phyloP scores from a whole-genome alignment of 64 coral and sea anemone genomes.

The Pocillopora damicornis region DNA sequence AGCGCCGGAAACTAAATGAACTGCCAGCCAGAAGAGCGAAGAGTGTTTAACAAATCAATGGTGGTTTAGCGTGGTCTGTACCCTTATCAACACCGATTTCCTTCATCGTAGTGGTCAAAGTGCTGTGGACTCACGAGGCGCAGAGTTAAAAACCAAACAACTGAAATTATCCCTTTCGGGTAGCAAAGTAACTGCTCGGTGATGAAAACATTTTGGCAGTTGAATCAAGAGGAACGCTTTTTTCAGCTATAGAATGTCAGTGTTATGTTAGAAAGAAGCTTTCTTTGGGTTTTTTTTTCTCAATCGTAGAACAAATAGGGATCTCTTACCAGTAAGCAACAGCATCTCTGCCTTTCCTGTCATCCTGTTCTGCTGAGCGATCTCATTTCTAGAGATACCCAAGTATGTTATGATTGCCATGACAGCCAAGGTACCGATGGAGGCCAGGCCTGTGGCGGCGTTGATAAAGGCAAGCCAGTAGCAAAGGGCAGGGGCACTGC shows the following conservation, averaged over 20 bases:
- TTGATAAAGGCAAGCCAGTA: constrained; percentile 85
- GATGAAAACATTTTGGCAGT: too few relatives aligned
- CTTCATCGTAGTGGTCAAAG: too few relatives aligned
- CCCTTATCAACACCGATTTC: too few relatives aligned
- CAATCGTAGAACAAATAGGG: background rate
- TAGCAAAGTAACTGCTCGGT: too few relatives aligned
- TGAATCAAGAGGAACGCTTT: too few relatives aligned
- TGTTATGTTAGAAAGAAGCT: too few relatives aligned
- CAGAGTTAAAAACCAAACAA: background rate
- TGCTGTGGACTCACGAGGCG: too few relatives aligned
- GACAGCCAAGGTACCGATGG: constrained; percentile 48
- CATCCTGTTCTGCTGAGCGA: constrained; percentile 4
- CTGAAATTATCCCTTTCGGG: background rate
- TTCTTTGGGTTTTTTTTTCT: background rate
- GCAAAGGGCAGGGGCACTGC: constrained; percentile 10
- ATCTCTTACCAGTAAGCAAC: constrained; percentile 7
- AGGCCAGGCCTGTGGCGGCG: constrained; percentile 64
- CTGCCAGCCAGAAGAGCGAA: too few relatives aligned
- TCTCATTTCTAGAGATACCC: constrained; percentile 31
- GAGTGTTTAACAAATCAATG: too few relatives aligned
- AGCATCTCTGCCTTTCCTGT: background rate
- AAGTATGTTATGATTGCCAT: constrained; percentile 63
- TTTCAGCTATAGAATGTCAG: too few relatives aligned
- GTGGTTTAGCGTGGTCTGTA: too few relatives aligned
- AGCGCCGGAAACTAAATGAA: too few relatives aligned